Evolutionary conservation across 2,797 vertebrate genomes (phyloP).

Genomic region (Mormyrops boulengeri): DNA sequence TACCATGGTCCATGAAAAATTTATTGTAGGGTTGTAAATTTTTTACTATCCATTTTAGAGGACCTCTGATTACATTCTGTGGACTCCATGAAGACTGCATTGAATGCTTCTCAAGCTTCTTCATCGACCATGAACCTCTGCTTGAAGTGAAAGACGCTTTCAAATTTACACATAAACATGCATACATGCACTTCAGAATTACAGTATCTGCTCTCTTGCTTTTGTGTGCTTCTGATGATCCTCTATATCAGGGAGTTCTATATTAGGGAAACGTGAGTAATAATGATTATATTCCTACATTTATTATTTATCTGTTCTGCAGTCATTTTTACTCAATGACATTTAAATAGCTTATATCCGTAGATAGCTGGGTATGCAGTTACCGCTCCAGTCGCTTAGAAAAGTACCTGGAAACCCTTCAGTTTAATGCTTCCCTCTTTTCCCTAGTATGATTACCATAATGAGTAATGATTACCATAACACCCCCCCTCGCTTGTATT

Average conservation of each 20-base stretch:
- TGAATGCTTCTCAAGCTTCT: conserved; percentile 43
- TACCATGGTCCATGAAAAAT: conserved; percentile 57
- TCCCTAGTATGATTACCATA: neutral
- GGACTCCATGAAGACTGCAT: conserved; percentile 50
- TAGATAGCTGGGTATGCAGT: neutral
- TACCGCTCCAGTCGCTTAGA: neutral
- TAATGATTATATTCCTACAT: neutral
- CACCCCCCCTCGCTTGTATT: neutral
- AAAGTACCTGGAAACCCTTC: neutral
- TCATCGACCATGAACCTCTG: conserved; percentile 12
- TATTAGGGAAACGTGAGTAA: neutral
- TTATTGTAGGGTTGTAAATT: conserved; percentile 51
- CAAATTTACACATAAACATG: conserved; percentile 11
- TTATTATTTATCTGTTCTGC: conserved; percentile 3
- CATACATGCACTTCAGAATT: neutral
- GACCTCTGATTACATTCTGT: conserved; percentile 49
- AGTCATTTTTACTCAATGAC: neutral
- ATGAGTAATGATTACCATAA: neutral
- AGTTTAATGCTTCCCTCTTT: neutral
- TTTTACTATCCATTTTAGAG: conserved; percentile 60
- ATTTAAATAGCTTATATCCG: conserved; percentile 1
- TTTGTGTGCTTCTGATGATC: neutral
- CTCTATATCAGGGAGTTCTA: neutral
- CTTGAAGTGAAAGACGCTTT: conserved; percentile 7
- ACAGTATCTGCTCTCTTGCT: neutral